Evolutionary conservation across 2,888 invertebrate genomes (phyloP), one percentile per base, ranked within the genome.

Genomic region (Molorchus minor): DNA sequence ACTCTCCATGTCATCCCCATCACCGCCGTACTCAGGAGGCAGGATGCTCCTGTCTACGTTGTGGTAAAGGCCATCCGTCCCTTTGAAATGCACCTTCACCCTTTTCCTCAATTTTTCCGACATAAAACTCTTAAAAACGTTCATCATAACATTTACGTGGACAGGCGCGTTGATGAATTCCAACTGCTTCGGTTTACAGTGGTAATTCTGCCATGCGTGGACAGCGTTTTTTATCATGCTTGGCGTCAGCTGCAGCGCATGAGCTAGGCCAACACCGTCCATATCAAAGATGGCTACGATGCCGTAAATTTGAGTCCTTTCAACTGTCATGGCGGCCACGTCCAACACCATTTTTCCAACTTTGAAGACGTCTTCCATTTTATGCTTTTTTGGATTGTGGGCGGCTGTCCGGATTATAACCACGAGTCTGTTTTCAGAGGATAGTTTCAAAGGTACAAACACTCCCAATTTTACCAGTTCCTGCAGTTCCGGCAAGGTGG

Each of bases 151-250:
- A 73, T 89, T 88, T 16, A 91, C 84, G 71, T 89, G 84, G n/a
- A 41, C 16, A 2, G 70, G 70, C 1, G 89, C 86, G 74, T 91
- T 88, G 1, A 90, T 81, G 71, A 89, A 89, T 69, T 90, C 87
- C 58, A 91, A 78, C 3, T 86, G 83, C 68, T 87, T 86, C 12
- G 87, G 85, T 64, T 89, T 83, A 15, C 87, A 84, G 5, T 91
- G 90, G 76, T 90, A 90, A 57, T 87, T 87, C 79, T 88, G 87
- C 88, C 88, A 88, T 12, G 87, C 83, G 62, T 85, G 83, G 0
- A 89, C 88, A 1, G 86, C 81, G 61, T 83, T 84, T 67, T 84
- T 86, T 10, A 89, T 83, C 0, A 87, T 73, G 20, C 74, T 77
- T 0, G 87, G 87, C 17, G 84, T 83, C 64, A 89, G 71, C 66